Evolutionary conservation across 2,888 invertebrate species (phyloP).

Genomic region (Polyommatus iphigenia): DNA sequence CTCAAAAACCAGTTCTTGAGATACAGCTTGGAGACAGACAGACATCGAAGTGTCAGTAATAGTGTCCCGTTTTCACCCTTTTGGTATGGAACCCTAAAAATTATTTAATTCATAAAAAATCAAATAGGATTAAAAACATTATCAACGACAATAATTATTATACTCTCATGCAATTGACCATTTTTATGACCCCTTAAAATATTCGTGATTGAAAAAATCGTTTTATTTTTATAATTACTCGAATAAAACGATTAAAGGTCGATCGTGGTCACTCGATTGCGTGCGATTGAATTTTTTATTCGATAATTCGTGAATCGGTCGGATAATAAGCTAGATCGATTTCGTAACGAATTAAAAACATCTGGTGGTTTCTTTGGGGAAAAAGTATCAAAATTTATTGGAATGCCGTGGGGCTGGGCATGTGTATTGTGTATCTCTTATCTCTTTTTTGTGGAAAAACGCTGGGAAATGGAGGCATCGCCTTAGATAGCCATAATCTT

Average conservation of each 20-base stretch:
- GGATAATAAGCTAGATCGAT: constrained; percentile 8
- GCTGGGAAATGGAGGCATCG: neutral
- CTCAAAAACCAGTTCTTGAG: no score
- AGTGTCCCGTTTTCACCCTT: no score
- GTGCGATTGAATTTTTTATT: constrained; percentile 31
- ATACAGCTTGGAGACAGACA: no score
- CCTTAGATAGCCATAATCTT: neutral
- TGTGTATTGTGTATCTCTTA: neutral
- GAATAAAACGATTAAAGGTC: constrained; percentile 27
- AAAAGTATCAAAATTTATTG: constrained; percentile 3
- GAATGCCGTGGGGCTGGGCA: constrained; percentile 5
- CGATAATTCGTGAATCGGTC: constrained; percentile 27
- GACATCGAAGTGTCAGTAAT: no score
- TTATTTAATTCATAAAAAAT: no score
- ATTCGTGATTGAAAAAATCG: constrained; percentile 9
- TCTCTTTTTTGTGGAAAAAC: neutral
- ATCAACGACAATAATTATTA: neutral
- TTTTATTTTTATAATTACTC: constrained; percentile 23
- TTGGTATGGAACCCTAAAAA: no score
- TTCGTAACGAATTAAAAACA: constrained; percentile 27
- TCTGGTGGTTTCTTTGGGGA: constrained; percentile 25
- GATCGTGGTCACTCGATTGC: constrained; percentile 16
- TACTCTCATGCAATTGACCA: neutral
- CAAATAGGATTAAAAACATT: neutral
- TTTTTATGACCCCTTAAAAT: neutral